Conservation (phyloP, 2,888 invertebrate species). For the Lepidonotus clava region DNA sequence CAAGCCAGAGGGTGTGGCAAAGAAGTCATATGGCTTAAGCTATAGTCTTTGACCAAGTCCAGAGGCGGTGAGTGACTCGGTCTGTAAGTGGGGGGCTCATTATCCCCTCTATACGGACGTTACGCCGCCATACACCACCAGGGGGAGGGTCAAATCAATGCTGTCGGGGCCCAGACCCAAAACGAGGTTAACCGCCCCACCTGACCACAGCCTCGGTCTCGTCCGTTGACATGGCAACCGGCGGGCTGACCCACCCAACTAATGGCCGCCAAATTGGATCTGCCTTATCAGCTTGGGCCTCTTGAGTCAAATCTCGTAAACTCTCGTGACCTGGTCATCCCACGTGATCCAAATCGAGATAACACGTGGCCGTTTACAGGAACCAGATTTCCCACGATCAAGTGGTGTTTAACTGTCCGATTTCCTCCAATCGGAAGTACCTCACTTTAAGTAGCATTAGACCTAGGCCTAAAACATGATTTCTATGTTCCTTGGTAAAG, state of each 20-base stretch:
- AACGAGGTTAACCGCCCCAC: conserved; percentile 10
- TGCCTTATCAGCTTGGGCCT: conserved; percentile 35
- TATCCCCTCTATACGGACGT: not conserved
- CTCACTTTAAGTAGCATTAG: no score
- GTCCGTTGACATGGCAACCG: conserved; percentile 12
- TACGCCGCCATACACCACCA: not conserved
- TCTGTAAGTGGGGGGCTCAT: no score
- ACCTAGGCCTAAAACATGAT: no score
- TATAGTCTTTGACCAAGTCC: no score
- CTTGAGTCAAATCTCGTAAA: not conserved
- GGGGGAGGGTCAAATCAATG: not conserved
- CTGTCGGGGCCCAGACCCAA: not conserved
- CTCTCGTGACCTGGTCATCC: conserved; percentile 24
- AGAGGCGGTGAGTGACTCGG: no score
- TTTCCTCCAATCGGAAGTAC: no score
- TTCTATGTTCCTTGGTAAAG: no score
- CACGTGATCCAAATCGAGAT: not conserved
- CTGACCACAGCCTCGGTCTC: not conserved
- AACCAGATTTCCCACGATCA: not conserved
- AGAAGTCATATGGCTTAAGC: no score
- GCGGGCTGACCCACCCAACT: not conserved
- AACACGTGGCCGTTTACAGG: no score
- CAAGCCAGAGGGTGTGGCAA: no score
- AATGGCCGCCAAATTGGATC: conserved; percentile 47
- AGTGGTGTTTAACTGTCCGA: no score